A percentile compares a stretch with the other conserved stretches of the same genome.
phyloP scores from a whole-genome alignment of 2,113 vertebrate species.

The Carassius gibelio region DNA sequence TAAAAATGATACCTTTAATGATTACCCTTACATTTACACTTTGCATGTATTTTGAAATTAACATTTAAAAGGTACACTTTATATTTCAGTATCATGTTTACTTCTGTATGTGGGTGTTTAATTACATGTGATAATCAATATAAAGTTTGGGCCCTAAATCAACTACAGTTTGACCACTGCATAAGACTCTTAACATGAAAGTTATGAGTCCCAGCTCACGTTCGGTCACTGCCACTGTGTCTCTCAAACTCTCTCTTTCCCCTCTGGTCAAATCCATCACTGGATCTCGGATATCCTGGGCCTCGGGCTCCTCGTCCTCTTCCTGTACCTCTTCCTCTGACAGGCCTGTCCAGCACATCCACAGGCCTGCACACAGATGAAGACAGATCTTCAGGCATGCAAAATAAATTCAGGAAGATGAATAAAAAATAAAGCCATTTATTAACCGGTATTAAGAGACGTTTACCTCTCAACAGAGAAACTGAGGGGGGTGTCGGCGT shows the following conservation, averaged over 20 bases:
- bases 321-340: slow-evolving; percentile 64
- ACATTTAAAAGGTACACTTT: too few species aligned
- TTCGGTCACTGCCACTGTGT: slow-evolving; percentile 76
- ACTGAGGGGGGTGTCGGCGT: slow-evolving; percentile 64
- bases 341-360: slow-evolving; percentile 72
- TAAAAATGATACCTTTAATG: too few species aligned
- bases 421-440: background rate
- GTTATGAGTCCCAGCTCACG: slow-evolving; percentile 68
- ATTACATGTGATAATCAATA: background rate
- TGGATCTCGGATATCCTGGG: slow-evolving; percentile 68
- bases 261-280: slow-evolving; percentile 76
- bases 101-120: background rate
- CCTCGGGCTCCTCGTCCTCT: slow-evolving; percentile 77
- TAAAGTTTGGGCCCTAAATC: background rate
- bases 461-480: slow-evolving; percentile 72
- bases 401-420: background rate
- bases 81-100: too few species aligned
- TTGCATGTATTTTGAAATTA: too few species aligned
- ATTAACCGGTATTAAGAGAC: too few species aligned
- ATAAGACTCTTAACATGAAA: background rate
- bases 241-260: slow-evolving; percentile 85
- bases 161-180: too few species aligned
- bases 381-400: background rate
- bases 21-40: too few species aligned
- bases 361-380: slow-evolving; percentile 61